Evolutionary conservation across 2,797 vertebrate genomes (phyloP).

Genomic region (Octomys mimax): DNA sequence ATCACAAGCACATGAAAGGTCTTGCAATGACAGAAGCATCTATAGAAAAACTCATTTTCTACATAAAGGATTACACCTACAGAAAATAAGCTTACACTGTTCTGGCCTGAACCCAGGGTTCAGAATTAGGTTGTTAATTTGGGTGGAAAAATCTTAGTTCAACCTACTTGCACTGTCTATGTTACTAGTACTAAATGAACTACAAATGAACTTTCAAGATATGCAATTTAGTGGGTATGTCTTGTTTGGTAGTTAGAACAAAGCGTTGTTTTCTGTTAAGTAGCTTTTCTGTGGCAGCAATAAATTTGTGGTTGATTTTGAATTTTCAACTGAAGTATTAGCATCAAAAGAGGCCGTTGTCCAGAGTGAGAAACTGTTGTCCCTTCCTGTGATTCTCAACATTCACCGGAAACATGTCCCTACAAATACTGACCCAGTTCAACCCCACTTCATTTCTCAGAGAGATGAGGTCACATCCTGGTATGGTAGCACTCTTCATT

Average conservation of each 20-base stretch:
- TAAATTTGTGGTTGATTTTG: conserved; percentile 59
- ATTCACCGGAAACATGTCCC: conserved; percentile 68
- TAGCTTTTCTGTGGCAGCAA: conserved; percentile 48
- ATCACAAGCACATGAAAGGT: conserved; percentile 48
- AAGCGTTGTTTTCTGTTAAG: conserved; percentile 57
- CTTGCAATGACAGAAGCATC: not conserved
- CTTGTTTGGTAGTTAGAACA: conserved; percentile 42
- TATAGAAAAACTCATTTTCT: not conserved
- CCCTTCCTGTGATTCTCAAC: conserved; percentile 48
- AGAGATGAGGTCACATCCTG: conserved; percentile 85
- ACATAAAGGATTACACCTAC: not conserved
- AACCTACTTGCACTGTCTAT: conserved; percentile 26
- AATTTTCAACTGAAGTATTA: conserved; percentile 59
- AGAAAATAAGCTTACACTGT: conserved; percentile 18
- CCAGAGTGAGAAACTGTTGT: conserved; percentile 56
- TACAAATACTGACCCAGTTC: conserved; percentile 72
- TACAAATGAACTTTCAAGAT: conserved; percentile 35
- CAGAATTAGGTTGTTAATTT: conserved; percentile 31
- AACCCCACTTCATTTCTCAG: conserved; percentile 68
- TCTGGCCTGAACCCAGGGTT: not conserved
- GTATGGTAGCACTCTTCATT: not conserved
- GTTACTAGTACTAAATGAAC: conserved; percentile 45
- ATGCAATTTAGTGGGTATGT: conserved; percentile 14
- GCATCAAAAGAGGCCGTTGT: conserved; percentile 70
- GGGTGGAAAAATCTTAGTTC: not conserved